A percentile compares a stretch with the other conserved stretches of the same genome.
Evolutionary conservation across 2,888 invertebrate species (phyloP).

Genomic region (Dichetophora obliterata): DNA sequence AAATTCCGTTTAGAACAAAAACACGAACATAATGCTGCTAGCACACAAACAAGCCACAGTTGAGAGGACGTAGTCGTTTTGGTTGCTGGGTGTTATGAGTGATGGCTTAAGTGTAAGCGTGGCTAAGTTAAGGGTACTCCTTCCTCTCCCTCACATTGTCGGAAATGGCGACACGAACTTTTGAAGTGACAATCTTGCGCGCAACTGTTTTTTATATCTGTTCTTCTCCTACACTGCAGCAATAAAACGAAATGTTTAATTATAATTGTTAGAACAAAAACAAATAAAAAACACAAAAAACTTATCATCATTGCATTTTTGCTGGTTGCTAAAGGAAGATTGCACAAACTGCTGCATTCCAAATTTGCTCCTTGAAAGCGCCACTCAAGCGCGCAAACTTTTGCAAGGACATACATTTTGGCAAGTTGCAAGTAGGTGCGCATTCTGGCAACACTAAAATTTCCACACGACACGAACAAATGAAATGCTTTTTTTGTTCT

Average conservation of each 20-base stretch:
- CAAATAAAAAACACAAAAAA: background rate
- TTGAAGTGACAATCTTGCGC: constrained; percentile 30
- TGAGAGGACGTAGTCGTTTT: background rate
- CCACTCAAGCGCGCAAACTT: background rate
- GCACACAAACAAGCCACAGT: constrained; percentile 20
- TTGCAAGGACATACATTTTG: background rate
- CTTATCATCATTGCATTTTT: background rate
- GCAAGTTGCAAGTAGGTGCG: background rate
- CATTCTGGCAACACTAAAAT: background rate
- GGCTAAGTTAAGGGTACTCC: background rate
- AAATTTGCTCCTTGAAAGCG: background rate
- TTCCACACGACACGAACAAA: constrained; percentile 21
- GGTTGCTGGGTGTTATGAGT: background rate
- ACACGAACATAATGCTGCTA: background rate
- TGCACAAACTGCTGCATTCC: background rate
- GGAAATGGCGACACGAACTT: constrained; percentile 14
- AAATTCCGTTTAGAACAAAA: constrained; percentile 15
- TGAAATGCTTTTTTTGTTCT: background rate
- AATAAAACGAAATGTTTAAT: constrained; percentile 35
- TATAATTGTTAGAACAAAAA: constrained; percentile 18
- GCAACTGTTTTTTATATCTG: background rate
- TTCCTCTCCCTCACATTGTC: background rate
- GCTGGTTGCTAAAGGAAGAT: background rate
- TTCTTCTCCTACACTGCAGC: background rate
- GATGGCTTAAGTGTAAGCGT: background rate